Conservation (phyloP, 2,888 invertebrate genomes). For the Cheilosia vernalis region DNA sequence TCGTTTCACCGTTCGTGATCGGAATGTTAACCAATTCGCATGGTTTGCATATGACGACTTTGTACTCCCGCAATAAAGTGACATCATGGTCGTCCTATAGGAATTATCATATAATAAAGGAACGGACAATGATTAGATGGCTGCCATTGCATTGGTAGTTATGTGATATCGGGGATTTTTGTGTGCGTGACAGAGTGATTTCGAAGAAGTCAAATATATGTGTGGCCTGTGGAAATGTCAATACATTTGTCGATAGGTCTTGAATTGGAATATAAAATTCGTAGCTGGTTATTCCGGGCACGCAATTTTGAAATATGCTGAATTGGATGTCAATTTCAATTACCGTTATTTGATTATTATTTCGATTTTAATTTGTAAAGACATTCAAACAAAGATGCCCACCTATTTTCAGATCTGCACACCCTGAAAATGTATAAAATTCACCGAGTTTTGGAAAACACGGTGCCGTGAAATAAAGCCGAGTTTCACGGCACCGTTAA, state of each 20-base stretch:
- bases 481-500: too few species aligned
- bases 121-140: constrained; percentile 51
- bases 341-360: background rate
- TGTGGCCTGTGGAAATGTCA: background rate
- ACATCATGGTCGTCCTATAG: constrained; percentile 52
- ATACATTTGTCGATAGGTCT: background rate
- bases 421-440: too few species aligned
- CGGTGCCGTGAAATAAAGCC: too few species aligned
- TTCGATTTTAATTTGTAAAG: too few species aligned
- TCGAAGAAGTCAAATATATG: background rate
- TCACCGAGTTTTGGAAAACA: too few species aligned
- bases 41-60: constrained; percentile 55
- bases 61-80: constrained; percentile 44
- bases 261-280: background rate
- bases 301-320: background rate
- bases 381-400: too few species aligned
- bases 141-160: constrained; percentile 43
- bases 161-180: constrained; percentile 36
- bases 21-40: constrained; percentile 49
- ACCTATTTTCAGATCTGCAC: too few species aligned
- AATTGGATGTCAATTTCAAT: background rate
- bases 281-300: background rate
- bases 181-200: constrained; percentile 7
- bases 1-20: constrained; percentile 70
- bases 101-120: constrained; percentile 68